Base-by-base conservation (phyloP, 1,140 invertebrate genomes). In the Metaphire vulgaris region DNA sequence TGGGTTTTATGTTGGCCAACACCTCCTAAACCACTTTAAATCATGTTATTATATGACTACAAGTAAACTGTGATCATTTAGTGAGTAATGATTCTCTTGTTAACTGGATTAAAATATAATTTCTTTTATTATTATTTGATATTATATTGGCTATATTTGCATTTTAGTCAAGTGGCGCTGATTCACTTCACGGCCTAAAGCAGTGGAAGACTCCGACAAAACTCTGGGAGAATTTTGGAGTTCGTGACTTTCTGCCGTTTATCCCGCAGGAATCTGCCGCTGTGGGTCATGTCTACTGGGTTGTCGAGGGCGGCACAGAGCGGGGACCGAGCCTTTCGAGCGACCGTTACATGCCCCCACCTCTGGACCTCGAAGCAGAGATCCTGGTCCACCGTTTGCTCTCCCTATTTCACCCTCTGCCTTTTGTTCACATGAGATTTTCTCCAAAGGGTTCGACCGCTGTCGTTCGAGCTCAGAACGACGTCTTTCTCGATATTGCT, bases 391-490 rank as follows among this genome's bases (percentile, higher is more conserved):
- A 78, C 71, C 72, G 76, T 68, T 76, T 86, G 31, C 76, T 86
- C 15, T 76, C 80, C n/a, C 81, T 86, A 80, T 83, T 86, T 76
- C 85, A 86, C 74, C 81, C 82, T 28, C 77, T 80, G 28, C 84
- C 85, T 72, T 86, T 86, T 77, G 34, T 86, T 2, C 65, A 79
- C 2, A 80, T 81, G n/a, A 78, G 86, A 16, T 87, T 86, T 79
- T 78, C 81, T 14, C 85, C 86, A 6, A 82, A 83, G 69, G 86
- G 86, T 15, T 80, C 80, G n/a, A 76, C 81, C 15, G 84, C 83
- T 21, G 78, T 80, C 74, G 75, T 87, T 0, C 69, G 84, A 75
- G 86, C 85, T 2, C 76, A 79, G 29, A 84, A 82, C 78, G 79
- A 82, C 31, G 75, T 83, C 72, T 85, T 81, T 76, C 69, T 86